Evolutionary conservation across 2,797 vertebrate species (phyloP), one percentile per base, ranked within the genome.

Genomic region (Fundulus diaphanus): DNA sequence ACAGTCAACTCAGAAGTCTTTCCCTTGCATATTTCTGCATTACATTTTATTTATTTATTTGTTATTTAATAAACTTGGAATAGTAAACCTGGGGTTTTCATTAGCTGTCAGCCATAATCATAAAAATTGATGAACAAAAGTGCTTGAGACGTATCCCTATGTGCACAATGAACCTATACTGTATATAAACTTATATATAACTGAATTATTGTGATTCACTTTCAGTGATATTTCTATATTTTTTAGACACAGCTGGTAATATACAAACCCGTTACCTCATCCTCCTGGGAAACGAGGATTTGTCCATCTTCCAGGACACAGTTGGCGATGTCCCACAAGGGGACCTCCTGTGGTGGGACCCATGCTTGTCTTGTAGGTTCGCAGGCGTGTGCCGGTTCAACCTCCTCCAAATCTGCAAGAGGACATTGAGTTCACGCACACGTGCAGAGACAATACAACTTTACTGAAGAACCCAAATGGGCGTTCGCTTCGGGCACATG

Each of bases 321-420:
- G 86, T 89, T 95, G 85, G 90, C 94, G 2, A 99, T 96, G 78
- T 98, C 97, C 98, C 97, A 99, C 40, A 99, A 79, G 0, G 94
- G 95, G 37, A 94, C 92, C 0, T 96, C 93, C 1, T 95, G 95
- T 15, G 87, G 82, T 0, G 94, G 95, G 1, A 78, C 89, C 93
- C 94, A 92, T 0, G 90, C 91, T 1, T 91, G 87, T 1, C 88
- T 87, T 42, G 84, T 74, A n/a, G 92, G 74, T 18, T 95, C 94
- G 52, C 27, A 44, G 12, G 76, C 44, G 52, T 80, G 67, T 59
- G 51, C 42, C 15, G 27, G 1, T n/a, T 82, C 78, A 13, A 5
- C 74, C 59, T 84, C 79, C 18, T 7, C 73, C 44, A 63, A 49
- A 63, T 87, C 93, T 93, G 79, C 13, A 15, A 78, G 27, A 27